Base-by-base conservation (phyloP, 2,113 vertebrate species). In the Setophaga coronata region DNA sequence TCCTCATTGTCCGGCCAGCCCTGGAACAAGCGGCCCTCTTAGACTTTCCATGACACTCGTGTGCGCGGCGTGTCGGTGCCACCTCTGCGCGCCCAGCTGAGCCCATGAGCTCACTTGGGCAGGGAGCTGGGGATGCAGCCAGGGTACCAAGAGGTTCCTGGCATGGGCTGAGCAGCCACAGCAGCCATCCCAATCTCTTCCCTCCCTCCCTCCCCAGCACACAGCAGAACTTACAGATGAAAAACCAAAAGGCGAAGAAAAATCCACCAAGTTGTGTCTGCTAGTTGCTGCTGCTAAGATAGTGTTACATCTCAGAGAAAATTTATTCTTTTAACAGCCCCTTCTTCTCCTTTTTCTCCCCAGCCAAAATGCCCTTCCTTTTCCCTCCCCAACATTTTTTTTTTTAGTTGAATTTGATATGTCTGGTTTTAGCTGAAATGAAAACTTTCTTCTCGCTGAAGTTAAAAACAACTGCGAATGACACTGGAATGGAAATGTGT, bases 71-170 rank as follows among this genome's bases (percentile, higher is more conserved):
- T 45, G 84, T 43, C 64, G 6, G 87, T 5, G 71, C 34, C 29
- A 60, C 79, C 81, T 78, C 85, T 58, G 57, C 4, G 26, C 42
- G 72, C 38, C 76, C 95, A 91, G 94, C 80, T 78, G 92, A 94
- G 91, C 92, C 33, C 92, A 28, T 96, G 97, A 97, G 93, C 87
- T 97, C 96, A 97, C 90, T 87, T 1, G 92, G 84, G 83, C 81
- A 93, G 90, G 80, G 80, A 51, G 9, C 2, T 0, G 9, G 38
- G 10, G 74, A 79, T 87, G 90, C 62, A 40, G 87, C n/a, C 64
- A 50, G 61, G 2, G 97, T 96, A 96, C 97, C 97, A 94, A 76
- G 94, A 74, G 84, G 87, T 58, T 97, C 96, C 91, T 97, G 96
- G 96, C 91, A 34, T 74, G 81, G 92, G 84, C 48, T 67, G 42